Evolutionary conservation across 2,888 invertebrate species (phyloP).

Genomic region (Drosophila testacea): DNA sequence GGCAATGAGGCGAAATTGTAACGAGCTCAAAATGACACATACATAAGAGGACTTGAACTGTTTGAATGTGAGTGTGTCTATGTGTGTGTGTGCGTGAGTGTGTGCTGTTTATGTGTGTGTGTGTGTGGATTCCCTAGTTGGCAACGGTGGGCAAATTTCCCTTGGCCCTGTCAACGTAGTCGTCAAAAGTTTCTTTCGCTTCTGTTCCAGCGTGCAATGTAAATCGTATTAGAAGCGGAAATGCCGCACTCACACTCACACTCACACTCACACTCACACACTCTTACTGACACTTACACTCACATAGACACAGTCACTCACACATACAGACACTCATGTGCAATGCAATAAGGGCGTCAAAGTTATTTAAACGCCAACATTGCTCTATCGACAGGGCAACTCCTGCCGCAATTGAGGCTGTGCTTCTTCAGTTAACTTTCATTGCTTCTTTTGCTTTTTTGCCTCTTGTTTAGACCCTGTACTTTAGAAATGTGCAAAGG

Average conservation of each 20-base stretch:
- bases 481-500: no score
- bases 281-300: slow-evolving; percentile 7
- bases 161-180: slow-evolving; percentile 62
- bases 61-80: slow-evolving; percentile 7
- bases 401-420: slow-evolving; percentile 27
- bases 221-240: slow-evolving; percentile 66
- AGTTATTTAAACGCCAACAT: slow-evolving; percentile 74
- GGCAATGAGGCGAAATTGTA: slow-evolving; percentile 71
- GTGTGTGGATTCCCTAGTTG: slow-evolving; percentile 54
- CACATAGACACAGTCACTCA: slow-evolving; percentile 13
- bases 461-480: no score
- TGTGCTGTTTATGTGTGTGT: neutral
- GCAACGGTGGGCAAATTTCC: slow-evolving; percentile 66
- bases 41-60: slow-evolving; percentile 13
- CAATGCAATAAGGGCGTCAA: slow-evolving; percentile 67
- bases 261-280: slow-evolving; percentile 27
- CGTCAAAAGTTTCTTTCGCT: slow-evolving; percentile 57
- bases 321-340: slow-evolving; percentile 16
- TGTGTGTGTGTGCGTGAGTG: slow-evolving; percentile 3
- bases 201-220: slow-evolving; percentile 35
- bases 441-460: slow-evolving; percentile 5
- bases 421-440: slow-evolving; percentile 29
- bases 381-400: slow-evolving; percentile 43
- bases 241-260: slow-evolving; percentile 39
- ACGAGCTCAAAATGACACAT: slow-evolving; percentile 49